Evolutionary conservation across 2,113 vertebrate genomes (phyloP), one percentile per base, ranked within the genome.

Genomic region (Caretta caretta): DNA sequence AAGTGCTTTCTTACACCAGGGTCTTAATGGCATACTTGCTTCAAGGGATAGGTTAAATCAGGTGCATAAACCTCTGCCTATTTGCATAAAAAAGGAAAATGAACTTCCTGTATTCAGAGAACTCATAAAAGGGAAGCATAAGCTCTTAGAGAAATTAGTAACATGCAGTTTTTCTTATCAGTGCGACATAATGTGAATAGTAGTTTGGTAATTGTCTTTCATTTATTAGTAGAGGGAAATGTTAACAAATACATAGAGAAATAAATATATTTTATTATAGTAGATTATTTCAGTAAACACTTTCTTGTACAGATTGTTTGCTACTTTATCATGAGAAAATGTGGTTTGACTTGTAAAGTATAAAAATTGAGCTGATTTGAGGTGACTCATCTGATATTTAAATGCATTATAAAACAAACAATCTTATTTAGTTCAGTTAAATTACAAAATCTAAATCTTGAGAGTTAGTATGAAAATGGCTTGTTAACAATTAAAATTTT

Each of bases 381-480:
- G 31, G 50, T 56, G 59, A 87, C 80, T 76, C 54, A 29, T 24
- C 10, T 6, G 49, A 4, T 90, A 59, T 86, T 96, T 29, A 20
- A 59, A 62, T 31, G 1, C 78, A 3, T 87, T 90, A 54, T 38
- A 90, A 82, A 90, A 59, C 86, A 17, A 46, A 7, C 11, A 5
- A 10, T 78, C 69, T 87, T 90, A 86, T 83, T 87, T 0, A 76
- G 31, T 54, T 79, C 22, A 48, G 88, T 92, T 90, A 91, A 79
- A 82, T 80, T 83, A 3, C 56, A 80, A 51, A 95, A 91, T 84
- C 16, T 90, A 69, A 93, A 72, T 95, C 94, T 88, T 92, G n/a
- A 84, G 14, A 10, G 13, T 90, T 91, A 87, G 84, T 85, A 96
- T 92, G 83, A 94, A 97, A 97, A 94, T 89, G 25, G 80, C 2